phyloP scores from a whole-genome alignment of 2,797 vertebrate genomes.

The Champsocephalus esox region DNA sequence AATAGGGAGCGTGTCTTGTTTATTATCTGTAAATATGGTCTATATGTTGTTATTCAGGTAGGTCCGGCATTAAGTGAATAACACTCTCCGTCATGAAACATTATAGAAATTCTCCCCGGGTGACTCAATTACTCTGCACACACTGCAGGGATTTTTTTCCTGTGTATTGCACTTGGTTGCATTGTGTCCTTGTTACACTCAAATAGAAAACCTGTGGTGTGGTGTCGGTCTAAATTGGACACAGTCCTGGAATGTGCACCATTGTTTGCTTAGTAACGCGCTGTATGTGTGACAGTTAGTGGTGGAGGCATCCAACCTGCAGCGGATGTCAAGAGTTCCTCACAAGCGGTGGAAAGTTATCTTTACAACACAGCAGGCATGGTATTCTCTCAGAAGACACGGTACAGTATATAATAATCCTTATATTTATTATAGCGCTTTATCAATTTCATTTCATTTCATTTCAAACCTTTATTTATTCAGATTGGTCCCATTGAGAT shows the following conservation, averaged over 20 bases:
- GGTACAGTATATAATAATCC: conserved; percentile 3
- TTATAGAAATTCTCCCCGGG: conserved; percentile 60
- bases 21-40: conserved; percentile 22
- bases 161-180: conserved; percentile 74
- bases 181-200: conserved; percentile 67
- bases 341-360: conserved; percentile 57
- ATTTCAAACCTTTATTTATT: too few relatives aligned
- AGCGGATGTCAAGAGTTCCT: conserved; percentile 56
- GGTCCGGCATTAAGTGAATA: conserved; percentile 55
- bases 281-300: conserved; percentile 57
- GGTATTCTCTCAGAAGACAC: conserved; percentile 28
- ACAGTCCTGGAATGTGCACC: conserved; percentile 58
- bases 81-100: conserved; percentile 70
- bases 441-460: too few relatives aligned
- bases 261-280: conserved; percentile 56
- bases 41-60: too few relatives aligned
- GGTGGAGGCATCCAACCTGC: conserved; percentile 50
- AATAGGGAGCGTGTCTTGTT: conserved; percentile 63
- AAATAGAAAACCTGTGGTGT: conserved; percentile 72
- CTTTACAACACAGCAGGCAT: conserved; percentile 53
- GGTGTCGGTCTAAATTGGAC: conserved; percentile 78
- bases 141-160: conserved; percentile 45
- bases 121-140: conserved; percentile 65
- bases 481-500: too few relatives aligned
- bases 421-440: too few relatives aligned